A percentile compares a stretch with the other conserved stretches of the same genome.
Conservation (phyloP, 2,113 vertebrate genomes). For the Hemibagrus wyckioides region DNA sequence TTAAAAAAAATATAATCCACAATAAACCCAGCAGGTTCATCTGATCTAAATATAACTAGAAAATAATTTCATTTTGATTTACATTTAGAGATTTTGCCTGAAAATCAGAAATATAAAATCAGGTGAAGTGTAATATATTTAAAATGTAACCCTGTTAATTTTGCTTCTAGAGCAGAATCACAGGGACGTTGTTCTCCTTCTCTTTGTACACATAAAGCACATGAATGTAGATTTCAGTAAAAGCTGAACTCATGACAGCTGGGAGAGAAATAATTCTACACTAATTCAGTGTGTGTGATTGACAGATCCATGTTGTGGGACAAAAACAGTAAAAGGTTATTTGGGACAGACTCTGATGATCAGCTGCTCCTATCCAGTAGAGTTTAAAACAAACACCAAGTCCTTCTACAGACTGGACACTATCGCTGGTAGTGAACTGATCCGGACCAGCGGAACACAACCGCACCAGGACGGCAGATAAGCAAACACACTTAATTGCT, state of each 20-base stretch:
- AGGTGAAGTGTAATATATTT: too few species aligned
- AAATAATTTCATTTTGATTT: not conserved
- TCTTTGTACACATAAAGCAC: not conserved
- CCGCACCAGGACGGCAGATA: not conserved
- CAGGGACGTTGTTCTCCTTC: not conserved
- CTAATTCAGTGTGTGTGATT: too few species aligned
- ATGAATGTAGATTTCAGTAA: not conserved
- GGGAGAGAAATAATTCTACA: too few species aligned
- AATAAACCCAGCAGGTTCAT: not conserved
- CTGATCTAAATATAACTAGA: not conserved
- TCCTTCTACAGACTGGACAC: not conserved
- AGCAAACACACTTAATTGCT: too few species aligned
- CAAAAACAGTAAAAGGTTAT: not conserved
- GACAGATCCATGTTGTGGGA: constrained; percentile 21
- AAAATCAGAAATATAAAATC: too few species aligned
- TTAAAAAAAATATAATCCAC: not conserved
- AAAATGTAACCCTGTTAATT: too few species aligned
- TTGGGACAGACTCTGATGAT: constrained; percentile 1
- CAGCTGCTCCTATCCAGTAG: constrained; percentile 18
- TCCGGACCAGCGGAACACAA: not conserved
- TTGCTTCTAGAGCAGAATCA: too few species aligned
- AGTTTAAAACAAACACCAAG: not conserved
- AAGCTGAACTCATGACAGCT: not conserved
- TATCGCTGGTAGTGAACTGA: fast-evolving
- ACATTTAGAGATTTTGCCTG: not conserved